Conservation (phyloP, 2,888 invertebrate species). For the Pollenia griseotomentosa region DNA sequence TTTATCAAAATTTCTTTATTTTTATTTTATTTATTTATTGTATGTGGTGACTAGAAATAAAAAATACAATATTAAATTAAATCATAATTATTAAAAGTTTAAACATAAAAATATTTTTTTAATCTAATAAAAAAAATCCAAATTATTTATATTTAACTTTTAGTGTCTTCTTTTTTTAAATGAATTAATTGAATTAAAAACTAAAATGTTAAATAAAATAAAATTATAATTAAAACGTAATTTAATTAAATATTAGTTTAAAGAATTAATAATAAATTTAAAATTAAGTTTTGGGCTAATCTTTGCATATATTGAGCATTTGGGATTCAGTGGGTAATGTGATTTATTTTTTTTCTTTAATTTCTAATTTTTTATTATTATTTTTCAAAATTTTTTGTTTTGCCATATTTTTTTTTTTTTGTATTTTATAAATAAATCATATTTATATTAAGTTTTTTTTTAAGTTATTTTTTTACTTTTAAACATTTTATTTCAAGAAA, state of each 20-base stretch:
- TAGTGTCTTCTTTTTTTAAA: constrained; percentile 28
- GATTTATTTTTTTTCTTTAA: constrained; percentile 15
- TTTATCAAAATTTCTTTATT: constrained; percentile 60
- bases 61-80: constrained; percentile 65
- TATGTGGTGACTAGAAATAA: constrained; percentile 72
- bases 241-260: constrained; percentile 33
- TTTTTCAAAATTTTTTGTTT: not conserved
- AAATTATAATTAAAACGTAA: constrained; percentile 49
- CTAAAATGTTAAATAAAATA: constrained; percentile 48
- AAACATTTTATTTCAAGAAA: too few relatives aligned
- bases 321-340: constrained; percentile 55
- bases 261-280: constrained; percentile 51
- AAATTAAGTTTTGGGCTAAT: constrained; percentile 70
- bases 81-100: constrained; percentile 56
- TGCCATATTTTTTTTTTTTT: not conserved
- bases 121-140: constrained; percentile 56
- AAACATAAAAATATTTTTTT: constrained; percentile 27
- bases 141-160: constrained; percentile 42
- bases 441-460: too few relatives aligned
- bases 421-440: too few relatives aligned
- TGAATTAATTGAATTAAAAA: constrained; percentile 31
- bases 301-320: constrained; percentile 73
- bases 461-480: too few relatives aligned
- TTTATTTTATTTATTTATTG: constrained; percentile 61
- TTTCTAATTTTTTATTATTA: constrained; percentile 3